phyloP scores from a whole-genome alignment of 2,888 invertebrate species.

The Alentia gelatinosa region DNA sequence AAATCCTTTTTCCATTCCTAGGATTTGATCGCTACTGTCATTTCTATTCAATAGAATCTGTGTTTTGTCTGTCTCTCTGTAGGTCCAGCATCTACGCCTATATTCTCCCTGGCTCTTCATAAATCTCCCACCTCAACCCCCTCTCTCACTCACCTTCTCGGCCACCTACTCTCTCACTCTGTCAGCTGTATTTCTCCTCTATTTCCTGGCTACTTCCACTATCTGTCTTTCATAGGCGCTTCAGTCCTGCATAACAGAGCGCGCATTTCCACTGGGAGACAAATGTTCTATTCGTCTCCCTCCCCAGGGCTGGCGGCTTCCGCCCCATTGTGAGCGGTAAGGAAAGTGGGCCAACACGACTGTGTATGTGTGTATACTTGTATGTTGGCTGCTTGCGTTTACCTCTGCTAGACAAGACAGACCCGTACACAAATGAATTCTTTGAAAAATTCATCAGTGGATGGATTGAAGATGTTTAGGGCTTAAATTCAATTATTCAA shows the following conservation, averaged over 20 bases:
- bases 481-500: too few species aligned
- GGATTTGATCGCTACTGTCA: too few species aligned
- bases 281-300: background rate
- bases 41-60: too few species aligned
- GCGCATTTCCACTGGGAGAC: conserved; percentile 23
- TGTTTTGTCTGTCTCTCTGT: too few species aligned
- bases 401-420: too few species aligned
- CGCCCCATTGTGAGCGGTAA: background rate
- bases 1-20: too few species aligned
- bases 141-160: background rate
- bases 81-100: too few species aligned
- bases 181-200: background rate
- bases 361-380: background rate
- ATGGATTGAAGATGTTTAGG: too few species aligned
- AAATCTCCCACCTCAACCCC: background rate
- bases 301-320: background rate
- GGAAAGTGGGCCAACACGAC: background rate
- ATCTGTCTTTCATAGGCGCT: background rate
- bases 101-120: too few species aligned
- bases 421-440: too few species aligned
- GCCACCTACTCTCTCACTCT: background rate
- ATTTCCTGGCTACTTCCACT: background rate
- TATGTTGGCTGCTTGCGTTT: too few species aligned
- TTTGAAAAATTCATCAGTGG: too few species aligned
- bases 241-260: conserved; percentile 45